Evolutionary conservation across 2,888 invertebrate species (phyloP), one percentile per base, ranked within the genome.

Genomic region (Napeogenes inachia): DNA sequence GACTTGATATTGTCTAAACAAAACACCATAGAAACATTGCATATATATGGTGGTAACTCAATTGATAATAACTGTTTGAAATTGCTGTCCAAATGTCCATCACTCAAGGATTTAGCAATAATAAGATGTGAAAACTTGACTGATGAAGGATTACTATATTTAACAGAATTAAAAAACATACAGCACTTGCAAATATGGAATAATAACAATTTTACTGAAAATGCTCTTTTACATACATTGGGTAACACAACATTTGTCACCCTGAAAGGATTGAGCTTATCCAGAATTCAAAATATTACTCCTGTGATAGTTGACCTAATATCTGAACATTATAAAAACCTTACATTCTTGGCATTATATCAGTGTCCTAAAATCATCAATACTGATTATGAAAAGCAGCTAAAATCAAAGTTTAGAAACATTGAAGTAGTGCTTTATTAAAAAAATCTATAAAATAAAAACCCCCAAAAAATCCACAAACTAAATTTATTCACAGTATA

Each of bases 161-260:
- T 91, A 47, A 71, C 75, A 32, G 74, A 78, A 62, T 75, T 88
- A 21, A 76, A 75, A 65, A 70, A 71, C 21, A 70, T 89, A 64
- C 72, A 80, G 64, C 80, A 82, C 68, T 75, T 91, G 67, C 86
- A 85, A 67, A 75, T 91, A 65, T 91, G 91, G 91, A 89, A 91
- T 70, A 91, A 89, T 70, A 65, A 62, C 2, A 78, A 75, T 57
- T 91, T 91, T 69, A 77, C 84, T 32, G 87, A 89, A 74, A 68
- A 61, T 4, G 79, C 72, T 64, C 74, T 91, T 50, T 68, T 81
- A 4, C 76, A 71, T 65, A 82, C 84, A 50, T 74, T 91, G 38
- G 74, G 78, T n/a, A 78, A 80, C 67, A 74, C 79, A 2, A 75
- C 73, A 64, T 73, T 89, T 58, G 66, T 77, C 13, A 81, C 74